Evolutionary conservation across 2,113 vertebrate species (phyloP).

Genomic region (Neotoma lepida): DNA sequence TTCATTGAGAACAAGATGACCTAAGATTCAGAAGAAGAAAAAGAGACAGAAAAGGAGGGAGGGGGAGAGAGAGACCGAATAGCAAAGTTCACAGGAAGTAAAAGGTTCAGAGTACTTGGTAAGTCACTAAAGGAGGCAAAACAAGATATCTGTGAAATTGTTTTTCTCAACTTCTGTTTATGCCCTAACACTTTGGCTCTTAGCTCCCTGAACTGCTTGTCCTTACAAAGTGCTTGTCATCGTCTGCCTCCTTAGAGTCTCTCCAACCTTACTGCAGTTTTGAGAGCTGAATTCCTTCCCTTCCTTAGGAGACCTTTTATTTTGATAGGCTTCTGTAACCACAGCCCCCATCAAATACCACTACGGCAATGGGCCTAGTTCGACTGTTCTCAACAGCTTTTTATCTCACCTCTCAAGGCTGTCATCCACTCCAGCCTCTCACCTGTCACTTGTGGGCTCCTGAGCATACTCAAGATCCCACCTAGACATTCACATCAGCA

Average conservation of each 20-base stretch:
- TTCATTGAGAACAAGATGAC: not conserved
- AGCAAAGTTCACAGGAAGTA: not conserved
- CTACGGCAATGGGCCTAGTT: too few species aligned
- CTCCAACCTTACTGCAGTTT: not conserved
- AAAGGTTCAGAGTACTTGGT: conserved; percentile 27
- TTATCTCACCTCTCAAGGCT: not conserved
- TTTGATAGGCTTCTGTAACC: not conserved
- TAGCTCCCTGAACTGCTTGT: not conserved
- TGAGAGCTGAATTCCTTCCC: not conserved
- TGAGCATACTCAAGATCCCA: not conserved
- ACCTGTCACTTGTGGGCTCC: not conserved
- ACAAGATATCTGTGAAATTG: not conserved
- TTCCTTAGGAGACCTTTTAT: not conserved
- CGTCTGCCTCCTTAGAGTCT: not conserved
- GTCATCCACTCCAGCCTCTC: not conserved
- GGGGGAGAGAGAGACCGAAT: not conserved
- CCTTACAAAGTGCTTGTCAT: not conserved
- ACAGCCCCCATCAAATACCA: not conserved
- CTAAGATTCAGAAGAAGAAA: not conserved
- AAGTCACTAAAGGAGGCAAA: not conserved
- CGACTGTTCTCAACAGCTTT: not conserved
- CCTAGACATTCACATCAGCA: not conserved
- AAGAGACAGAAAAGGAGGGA: not conserved
- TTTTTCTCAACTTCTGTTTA: conserved; percentile 53
- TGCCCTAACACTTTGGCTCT: not conserved